A percentile compares a stretch with the other conserved stretches of the same genome.
Evolutionary conservation across 53 echinoderm and acorn worm species (phyloP).

Genomic region (Crossaster papposus): DNA sequence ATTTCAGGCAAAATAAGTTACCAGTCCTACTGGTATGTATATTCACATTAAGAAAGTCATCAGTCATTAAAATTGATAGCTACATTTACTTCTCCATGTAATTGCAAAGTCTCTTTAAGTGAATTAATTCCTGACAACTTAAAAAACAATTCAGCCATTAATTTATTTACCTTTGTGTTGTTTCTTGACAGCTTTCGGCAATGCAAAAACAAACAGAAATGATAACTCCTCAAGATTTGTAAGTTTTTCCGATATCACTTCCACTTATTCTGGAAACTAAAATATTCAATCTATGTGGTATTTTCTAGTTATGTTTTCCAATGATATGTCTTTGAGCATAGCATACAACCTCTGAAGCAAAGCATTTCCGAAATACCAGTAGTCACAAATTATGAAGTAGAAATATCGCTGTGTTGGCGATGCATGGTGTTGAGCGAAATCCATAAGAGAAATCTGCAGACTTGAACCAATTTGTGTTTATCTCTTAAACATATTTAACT

Average conservation of each 20-base stretch:
- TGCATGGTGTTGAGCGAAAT: background rate
- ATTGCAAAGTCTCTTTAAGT: background rate
- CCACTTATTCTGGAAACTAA: background rate
- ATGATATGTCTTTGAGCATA: background rate
- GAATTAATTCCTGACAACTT: background rate
- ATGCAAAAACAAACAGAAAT: conserved; percentile 91
- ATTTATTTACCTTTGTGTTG: conserved; percentile 18
- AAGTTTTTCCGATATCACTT: conserved; percentile 49
- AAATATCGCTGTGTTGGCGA: background rate
- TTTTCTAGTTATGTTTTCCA: background rate
- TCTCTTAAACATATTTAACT: background rate
- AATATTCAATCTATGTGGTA: background rate
- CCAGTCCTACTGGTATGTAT: too few relatives aligned
- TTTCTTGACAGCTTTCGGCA: conserved; percentile 86
- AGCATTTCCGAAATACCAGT: background rate
- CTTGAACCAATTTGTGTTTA: background rate
- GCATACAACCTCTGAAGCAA: background rate
- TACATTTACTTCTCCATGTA: too few relatives aligned
- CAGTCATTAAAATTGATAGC: too few relatives aligned
- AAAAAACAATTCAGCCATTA: background rate
- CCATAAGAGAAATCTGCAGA: background rate
- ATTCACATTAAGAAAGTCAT: too few relatives aligned
- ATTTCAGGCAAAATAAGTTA: too few relatives aligned
- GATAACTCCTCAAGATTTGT: conserved; percentile 97
- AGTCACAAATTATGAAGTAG: background rate